Evolutionary conservation across 2,797 vertebrate species (phyloP), one percentile per base, ranked within the genome.

Genomic region (Hippopotamyrus pictus): DNA sequence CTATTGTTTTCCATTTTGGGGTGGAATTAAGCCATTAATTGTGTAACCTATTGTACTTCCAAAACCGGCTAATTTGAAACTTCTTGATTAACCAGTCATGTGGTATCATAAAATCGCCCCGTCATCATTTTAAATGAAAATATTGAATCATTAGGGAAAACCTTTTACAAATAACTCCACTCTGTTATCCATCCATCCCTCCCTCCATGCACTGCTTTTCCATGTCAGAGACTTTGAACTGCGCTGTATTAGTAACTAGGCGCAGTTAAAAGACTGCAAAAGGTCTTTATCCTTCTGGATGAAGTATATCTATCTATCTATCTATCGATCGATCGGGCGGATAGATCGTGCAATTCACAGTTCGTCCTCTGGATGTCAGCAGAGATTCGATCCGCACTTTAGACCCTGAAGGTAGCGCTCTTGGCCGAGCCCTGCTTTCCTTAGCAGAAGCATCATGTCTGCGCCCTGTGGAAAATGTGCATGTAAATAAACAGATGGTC

Each of bases 361-460:
- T 0, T 3, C 0, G 41, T 53, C 46, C 94, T 89, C 89, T 91
- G 94, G 95, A 90, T 90, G 94, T 94, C 93, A 83, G 11, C 92
- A 91, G 89, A 90, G 76, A 88, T 88, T 79, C 84, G 46, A 90
- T n/a, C 0, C 84, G 12, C 9, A 46, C 3, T 0, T 1, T 3
- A 17, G 14, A 3, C 6, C 8, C 44, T 33, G 0, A 2, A 0
- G 84, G 8, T n/a, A 84, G 48, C 89, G 0, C 90, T 94, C 93
- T 93, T 92, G 17, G 48, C 14, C 90, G 29, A 91, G 93, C 92
- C 92, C 91, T 6, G 62, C 6, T 8, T 50, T 94, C 86, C n/a
- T 94, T 91, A 92, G 89, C 91, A 19, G 62, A 90, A 92, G 2
- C 91, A 94, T 91, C 57, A 96, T 97, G 96, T 94, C 92, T 73